Evolutionary conservation across 2,113 vertebrate species (phyloP).

Genomic region (Atlantisia rogersi): DNA sequence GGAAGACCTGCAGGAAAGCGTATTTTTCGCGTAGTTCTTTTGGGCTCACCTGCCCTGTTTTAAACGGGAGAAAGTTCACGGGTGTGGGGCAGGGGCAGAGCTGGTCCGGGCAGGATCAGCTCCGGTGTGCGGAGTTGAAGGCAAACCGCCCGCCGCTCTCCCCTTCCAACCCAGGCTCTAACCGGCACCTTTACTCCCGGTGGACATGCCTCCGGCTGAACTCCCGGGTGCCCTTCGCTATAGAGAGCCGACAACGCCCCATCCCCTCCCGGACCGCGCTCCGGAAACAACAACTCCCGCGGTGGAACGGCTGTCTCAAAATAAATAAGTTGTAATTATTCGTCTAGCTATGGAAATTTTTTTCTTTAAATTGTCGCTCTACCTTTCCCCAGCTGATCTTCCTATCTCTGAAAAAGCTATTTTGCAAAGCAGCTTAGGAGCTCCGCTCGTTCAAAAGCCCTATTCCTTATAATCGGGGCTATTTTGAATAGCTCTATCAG

Average conservation of each 20-base stretch:
- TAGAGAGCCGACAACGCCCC: background rate
- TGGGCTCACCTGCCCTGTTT: background rate
- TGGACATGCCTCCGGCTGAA: background rate
- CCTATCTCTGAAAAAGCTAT: constrained; percentile 30
- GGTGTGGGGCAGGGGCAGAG: background rate
- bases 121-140: background rate
- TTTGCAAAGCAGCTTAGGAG: constrained; percentile 44
- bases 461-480: constrained; percentile 13
- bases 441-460: constrained; percentile 18
- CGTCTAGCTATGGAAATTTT: background rate
- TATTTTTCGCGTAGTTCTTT: background rate
- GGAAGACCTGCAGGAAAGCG: background rate
- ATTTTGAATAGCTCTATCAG: constrained; percentile 29
- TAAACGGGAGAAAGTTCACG: background rate
- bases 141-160: background rate
- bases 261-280: background rate
- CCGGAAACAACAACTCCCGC: background rate
- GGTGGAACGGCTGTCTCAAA: background rate
- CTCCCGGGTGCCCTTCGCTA: background rate
- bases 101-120: background rate
- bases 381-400: constrained; percentile 34
- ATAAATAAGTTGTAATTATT: constrained; percentile 35
- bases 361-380: background rate
- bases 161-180: background rate
- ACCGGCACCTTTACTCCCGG: background rate